A percentile compares a stretch with the other conserved stretches of the same genome.
These are phyloP conservation scores for Sarcophaga peregrina DNA, from an alignment of 1,140 invertebrate species.

Conservation along the genomic window DNA sequence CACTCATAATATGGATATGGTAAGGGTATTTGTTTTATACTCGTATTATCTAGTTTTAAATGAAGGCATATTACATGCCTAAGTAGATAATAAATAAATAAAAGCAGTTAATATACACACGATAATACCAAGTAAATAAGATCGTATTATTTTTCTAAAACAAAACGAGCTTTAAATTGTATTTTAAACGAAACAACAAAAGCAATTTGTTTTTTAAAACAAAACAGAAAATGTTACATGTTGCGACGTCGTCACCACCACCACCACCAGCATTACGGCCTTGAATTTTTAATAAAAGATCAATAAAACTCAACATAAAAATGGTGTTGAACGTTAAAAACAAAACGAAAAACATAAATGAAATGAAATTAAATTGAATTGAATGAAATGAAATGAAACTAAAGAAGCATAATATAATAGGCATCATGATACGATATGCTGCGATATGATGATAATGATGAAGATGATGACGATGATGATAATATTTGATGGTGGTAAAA, in stretches of 20 bases:
- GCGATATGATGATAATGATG: too few species aligned
- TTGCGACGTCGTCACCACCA: background rate
- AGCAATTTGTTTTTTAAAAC: conserved; percentile 11
- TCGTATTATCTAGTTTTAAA: too few species aligned
- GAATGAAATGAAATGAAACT: background rate
- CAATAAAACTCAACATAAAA: conserved; percentile 9
- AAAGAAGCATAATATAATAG: background rate
- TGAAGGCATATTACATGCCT: too few species aligned
- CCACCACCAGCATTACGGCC: conserved; percentile 2
- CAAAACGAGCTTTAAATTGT: background rate
- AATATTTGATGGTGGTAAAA: too few species aligned
- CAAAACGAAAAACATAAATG: background rate
- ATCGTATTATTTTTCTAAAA: conserved; percentile 12
- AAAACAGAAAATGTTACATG: background rate
- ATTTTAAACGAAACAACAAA: conserved; percentile 22
- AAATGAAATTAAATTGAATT: background rate
- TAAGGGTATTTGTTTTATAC: too few species aligned
- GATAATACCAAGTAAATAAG: background rate
- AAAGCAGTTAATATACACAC: too few species aligned
- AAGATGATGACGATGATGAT: too few species aligned
- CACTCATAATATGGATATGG: too few species aligned
- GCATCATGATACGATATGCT: too few species aligned
- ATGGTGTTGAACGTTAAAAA: background rate
- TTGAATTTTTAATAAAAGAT: conserved; percentile 25
- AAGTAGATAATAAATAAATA: too few species aligned